Percentiles rank a stretch among this genome's conserved stretches.
These are phyloP conservation scores for Hydrotaea cyrtoneurina DNA, from an alignment of 2,888 invertebrate species.

Conservation along the genomic window DNA sequence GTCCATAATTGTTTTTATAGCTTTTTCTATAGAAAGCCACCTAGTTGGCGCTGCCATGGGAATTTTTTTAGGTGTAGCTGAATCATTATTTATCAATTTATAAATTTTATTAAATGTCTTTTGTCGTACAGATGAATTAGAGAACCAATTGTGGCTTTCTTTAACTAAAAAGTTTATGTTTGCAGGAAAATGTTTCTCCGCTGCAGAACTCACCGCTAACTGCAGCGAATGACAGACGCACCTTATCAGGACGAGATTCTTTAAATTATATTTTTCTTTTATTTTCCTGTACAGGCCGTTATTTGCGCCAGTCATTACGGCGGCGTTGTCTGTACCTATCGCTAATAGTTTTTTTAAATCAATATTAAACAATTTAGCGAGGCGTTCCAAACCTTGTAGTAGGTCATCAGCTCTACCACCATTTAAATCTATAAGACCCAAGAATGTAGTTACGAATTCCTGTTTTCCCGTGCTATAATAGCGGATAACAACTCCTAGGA, in stretches of 20 bases:
- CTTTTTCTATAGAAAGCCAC: conserved; percentile 26
- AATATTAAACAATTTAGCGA: neutral
- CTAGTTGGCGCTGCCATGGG: neutral
- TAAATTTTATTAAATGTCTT: conserved; percentile 3
- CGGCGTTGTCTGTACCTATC: conserved; percentile 2
- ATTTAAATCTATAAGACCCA: conserved; percentile 30
- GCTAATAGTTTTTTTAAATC: conserved; percentile 15
- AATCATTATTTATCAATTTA: conserved; percentile 7
- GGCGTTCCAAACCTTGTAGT: conserved; percentile 6
- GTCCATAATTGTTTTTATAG: neutral
- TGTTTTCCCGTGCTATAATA: neutral
- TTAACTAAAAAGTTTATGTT: neutral
- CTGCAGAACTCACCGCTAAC: too few relatives aligned
- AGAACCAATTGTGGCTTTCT: conserved; percentile 5
- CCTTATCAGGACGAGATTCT: neutral
- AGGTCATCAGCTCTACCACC: conserved; percentile 20
- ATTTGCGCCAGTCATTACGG: neutral
- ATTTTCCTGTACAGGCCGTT: conserved; percentile 15
- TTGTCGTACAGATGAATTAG: neutral
- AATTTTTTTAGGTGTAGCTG: neutral
- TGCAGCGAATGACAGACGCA: neutral
- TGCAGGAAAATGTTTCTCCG: too few relatives aligned
- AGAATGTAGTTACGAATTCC: conserved; percentile 23
- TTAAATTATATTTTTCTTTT: conserved; percentile 20
- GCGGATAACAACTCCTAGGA: conserved; percentile 3